Evolutionary conservation across 1,140 invertebrate species (phyloP), one percentile per base, ranked within the genome.

Genomic region (Drosophila willistoni): DNA sequence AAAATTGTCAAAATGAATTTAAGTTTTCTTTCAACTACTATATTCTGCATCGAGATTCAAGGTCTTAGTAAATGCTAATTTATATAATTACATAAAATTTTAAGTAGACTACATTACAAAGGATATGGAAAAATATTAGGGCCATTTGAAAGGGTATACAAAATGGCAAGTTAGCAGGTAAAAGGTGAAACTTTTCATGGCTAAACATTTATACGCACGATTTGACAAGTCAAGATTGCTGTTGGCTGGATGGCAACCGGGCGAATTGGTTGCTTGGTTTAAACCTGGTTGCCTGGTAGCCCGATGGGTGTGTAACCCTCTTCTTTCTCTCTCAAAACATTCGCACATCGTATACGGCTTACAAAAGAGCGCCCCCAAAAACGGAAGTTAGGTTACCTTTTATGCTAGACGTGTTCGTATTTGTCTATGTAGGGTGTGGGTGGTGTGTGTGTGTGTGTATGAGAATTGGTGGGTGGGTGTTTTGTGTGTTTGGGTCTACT

Each of bases 121-220:
- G 3, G 12, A 39, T 3, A 13, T 3, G 12, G 6, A 12, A 13
- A n/a, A 39, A 17, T 7, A 9, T 19, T 47, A 7, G 7, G 19
- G 7, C 14, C 44, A 47, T 19, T 19, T 51, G 10, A 1, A 3
- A 51, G 44, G 2, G 44, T 51, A 51, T 51, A 41, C 6, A 62
- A 22, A 62, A 64, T 29, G n/a, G 61, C 3, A 33, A 47, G 12
- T 25, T 29, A 14, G 19, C 68, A 76, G 81, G 73, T 75, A 64
- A 19, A 34, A 33, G 61, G 34, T n/a, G 42, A 77, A 85, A 81
- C 51, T 85, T 85, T 85, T 72, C 66, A 79, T 75, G 82, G 79
- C 75, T 65, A 64, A 85, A 85, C 70, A 86, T 86, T 86, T 85
- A 81, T 80, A 75, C 79, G 81, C 82, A 81, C 81, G 83, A 82